Conservation (phyloP, 2,797 vertebrate species). For the Periophthalmus magnuspinnatus region DNA sequence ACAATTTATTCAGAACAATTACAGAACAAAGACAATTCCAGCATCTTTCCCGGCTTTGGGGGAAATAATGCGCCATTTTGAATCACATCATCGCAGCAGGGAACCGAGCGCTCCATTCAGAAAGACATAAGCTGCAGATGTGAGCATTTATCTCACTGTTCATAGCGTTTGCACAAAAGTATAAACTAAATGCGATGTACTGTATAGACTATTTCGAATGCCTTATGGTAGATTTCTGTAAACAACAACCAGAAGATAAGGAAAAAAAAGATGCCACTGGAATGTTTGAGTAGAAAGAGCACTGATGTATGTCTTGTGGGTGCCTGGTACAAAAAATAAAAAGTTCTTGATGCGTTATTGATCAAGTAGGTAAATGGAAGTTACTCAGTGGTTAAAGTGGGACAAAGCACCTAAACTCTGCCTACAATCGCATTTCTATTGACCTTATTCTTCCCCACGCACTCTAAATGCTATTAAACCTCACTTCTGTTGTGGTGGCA, state of each 20-base stretch:
- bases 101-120: not conserved
- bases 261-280: not conserved
- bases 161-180: not conserved
- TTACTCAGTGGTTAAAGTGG: too few relatives aligned
- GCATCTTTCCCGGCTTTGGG: constrained; percentile 3
- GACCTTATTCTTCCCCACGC: too few relatives aligned
- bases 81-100: not conserved
- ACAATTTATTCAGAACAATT: constrained; percentile 10
- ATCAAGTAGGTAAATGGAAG: too few relatives aligned
- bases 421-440: too few relatives aligned
- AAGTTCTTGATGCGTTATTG: too few relatives aligned
- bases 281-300: not conserved
- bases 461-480: too few relatives aligned
- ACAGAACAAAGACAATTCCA: constrained; percentile 14
- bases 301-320: too few relatives aligned
- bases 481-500: too few relatives aligned
- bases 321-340: too few relatives aligned
- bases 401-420: too few relatives aligned
- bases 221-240: not conserved
- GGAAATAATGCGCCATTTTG: constrained; percentile 10
- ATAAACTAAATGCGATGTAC: not conserved
- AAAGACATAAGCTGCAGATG: constrained; percentile 4
- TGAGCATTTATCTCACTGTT: not conserved
- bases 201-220: not conserved
- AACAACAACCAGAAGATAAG: not conserved